Conservation (phyloP, 2,888 invertebrate genomes). For the Diplazon laetatorius region DNA sequence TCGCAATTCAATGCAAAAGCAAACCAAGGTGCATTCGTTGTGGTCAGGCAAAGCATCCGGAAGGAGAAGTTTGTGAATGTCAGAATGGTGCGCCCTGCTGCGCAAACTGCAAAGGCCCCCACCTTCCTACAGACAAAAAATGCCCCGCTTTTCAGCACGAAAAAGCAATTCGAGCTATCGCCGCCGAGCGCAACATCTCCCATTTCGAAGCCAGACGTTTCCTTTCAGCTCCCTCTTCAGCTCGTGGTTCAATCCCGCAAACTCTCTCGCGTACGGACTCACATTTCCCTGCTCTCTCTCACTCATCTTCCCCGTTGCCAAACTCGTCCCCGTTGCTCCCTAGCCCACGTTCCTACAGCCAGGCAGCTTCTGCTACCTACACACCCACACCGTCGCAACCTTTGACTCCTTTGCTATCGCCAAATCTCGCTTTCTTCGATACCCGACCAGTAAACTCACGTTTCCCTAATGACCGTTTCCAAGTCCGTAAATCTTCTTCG, state of each 20-base stretch:
- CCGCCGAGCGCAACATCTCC: conserved; percentile 34
- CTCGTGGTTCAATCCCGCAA: neutral
- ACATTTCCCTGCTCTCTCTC: conserved; percentile 4
- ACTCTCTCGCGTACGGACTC: neutral
- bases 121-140: neutral
- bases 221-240: neutral
- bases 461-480: neutral
- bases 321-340: neutral
- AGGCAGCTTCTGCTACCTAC: neutral
- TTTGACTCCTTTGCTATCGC: neutral
- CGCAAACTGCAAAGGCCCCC: conserved; percentile 18
- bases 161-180: no score
- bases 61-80: neutral
- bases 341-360: neutral
- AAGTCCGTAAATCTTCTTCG: neutral
- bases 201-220: conserved; percentile 12
- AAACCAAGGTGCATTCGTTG: no score
- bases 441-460: neutral
- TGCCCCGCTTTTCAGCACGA: no score
- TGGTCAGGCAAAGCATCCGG: conserved; percentile 5
- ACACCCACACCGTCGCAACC: neutral
- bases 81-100: neutral
- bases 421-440: neutral
- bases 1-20: no score
- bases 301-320: neutral